Evolutionary conservation across 2,113 vertebrate genomes (phyloP), one percentile per base, ranked within the genome.

Genomic region (Centrocercus urophasianus): DNA sequence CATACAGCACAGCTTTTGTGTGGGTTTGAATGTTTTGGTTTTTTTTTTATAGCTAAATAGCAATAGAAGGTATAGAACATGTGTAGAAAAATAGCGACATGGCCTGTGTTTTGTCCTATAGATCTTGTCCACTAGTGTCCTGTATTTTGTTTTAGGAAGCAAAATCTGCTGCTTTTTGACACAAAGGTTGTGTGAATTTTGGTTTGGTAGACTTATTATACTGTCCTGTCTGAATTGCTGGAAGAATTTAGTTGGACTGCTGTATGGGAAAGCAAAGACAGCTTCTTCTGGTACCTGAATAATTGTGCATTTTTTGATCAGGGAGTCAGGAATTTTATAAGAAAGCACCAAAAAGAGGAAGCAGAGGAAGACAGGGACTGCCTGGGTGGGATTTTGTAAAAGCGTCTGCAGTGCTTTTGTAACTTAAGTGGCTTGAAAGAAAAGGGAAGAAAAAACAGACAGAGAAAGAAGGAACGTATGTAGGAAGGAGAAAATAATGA

Each of bases 401-500:
- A 92, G 71, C 83, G 71, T 27, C 81, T 89, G 87, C 74, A 85
- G 40, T 32, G 43, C 40, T 87, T 84, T 78, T 87, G 84, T 89
- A 69, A 87, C 87, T 89, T 61, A 22, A 69, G 63, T 69, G 63
- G 25, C 75, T 96, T 96, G 82, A 82, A 96, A 79, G 54, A 72
- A 75, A 91, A 89, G n/a, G 38, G 61, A 43, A 54, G 67, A 94
- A 82, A 89, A 94, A 94, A 86, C 87, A 93, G 91, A 91, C 21
- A 12, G 83, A 87, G 70, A 69, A 38, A 85, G 75, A 91, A 83
- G 88, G 92, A 96, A 96, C 85, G 77, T 80, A 85, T 3, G 72
- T 94, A 95, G 93, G 96, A 95, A 95, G 90, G 72, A 95, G 92
- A 88, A 38, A 93, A 84, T 93, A 61, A 56, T 4, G 8, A 83